Evolutionary conservation across 64 coral and sea anemone species (phyloP).

Genomic region (Acropora yongei): DNA sequence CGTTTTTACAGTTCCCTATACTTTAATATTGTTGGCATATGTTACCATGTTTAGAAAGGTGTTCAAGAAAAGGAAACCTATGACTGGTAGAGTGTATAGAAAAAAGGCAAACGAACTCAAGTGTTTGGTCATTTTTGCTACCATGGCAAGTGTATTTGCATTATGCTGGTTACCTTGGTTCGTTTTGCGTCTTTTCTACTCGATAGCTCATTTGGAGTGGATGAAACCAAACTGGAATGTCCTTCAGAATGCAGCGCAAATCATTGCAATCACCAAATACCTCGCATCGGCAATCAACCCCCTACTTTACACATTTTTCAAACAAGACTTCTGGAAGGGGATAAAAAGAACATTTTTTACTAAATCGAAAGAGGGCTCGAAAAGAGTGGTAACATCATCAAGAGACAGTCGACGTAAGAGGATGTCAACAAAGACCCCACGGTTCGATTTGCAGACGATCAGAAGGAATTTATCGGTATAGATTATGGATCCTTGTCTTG

Average conservation of each 20-base stretch:
- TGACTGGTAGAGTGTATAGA: background rate
- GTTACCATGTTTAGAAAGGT: conserved; percentile 8
- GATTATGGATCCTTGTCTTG: background rate
- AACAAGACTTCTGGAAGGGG: background rate
- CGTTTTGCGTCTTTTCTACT: background rate
- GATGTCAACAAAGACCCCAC: background rate
- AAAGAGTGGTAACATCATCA: background rate
- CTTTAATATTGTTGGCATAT: conserved; percentile 1
- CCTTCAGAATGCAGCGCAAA: background rate
- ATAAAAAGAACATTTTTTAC: too few relatives aligned
- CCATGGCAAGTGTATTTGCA: background rate
- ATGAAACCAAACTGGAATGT: too few relatives aligned
- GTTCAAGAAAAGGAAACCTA: background rate
- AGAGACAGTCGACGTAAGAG: background rate
- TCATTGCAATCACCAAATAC: background rate
- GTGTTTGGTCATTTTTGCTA: background rate
- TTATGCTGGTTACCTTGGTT: conserved; percentile 12
- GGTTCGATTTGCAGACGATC: background rate
- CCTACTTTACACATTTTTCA: conserved; percentile 21
- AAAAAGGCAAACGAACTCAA: background rate
- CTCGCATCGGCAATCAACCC: background rate
- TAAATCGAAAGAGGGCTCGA: too few relatives aligned
- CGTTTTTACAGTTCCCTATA: background rate
- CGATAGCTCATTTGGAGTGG: too few relatives aligned
- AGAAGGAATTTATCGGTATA: background rate